Evolutionary conservation across 2,797 vertebrate genomes (phyloP).

Genomic region (Poeciliopsis turneri): DNA sequence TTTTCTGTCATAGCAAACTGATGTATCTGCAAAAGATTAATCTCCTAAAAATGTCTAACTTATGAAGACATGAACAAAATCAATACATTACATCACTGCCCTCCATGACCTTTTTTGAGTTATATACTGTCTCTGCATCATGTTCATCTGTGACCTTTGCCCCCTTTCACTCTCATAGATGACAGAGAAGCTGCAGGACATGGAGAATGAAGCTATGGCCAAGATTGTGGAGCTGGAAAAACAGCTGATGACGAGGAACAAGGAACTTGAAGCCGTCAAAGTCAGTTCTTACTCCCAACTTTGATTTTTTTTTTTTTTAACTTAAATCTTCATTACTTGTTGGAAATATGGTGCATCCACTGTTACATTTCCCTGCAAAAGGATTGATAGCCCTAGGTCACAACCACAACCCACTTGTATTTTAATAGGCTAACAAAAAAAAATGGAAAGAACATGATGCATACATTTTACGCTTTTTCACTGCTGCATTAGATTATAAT

Average conservation of each 20-base stretch:
- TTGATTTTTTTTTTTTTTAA: background rate
- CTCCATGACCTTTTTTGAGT: background rate
- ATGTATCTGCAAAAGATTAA: background rate
- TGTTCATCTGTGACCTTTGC: constrained; percentile 21
- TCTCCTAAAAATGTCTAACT: background rate
- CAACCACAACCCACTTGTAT: background rate
- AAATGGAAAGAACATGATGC: background rate
- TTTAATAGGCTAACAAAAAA: background rate
- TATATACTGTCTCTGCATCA: constrained; percentile 14
- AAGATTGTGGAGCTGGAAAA: constrained; percentile 97
- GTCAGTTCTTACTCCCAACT: constrained; percentile 66
- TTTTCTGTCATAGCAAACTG: background rate
- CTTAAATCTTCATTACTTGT: background rate
- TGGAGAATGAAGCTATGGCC: constrained; percentile 96
- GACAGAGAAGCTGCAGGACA: constrained; percentile 94
- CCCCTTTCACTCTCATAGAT: constrained; percentile 75
- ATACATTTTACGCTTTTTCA: background rate
- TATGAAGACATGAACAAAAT: background rate
- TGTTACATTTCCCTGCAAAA: background rate
- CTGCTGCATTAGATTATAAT: background rate
- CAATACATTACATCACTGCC: background rate
- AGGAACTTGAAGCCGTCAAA: constrained; percentile 91
- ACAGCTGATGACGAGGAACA: constrained; percentile 93
- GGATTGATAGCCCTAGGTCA: background rate
- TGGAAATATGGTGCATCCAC: background rate